phyloP scores from a whole-genome alignment of 1,140 invertebrate genomes.

The Leptinotarsa defecta region DNA sequence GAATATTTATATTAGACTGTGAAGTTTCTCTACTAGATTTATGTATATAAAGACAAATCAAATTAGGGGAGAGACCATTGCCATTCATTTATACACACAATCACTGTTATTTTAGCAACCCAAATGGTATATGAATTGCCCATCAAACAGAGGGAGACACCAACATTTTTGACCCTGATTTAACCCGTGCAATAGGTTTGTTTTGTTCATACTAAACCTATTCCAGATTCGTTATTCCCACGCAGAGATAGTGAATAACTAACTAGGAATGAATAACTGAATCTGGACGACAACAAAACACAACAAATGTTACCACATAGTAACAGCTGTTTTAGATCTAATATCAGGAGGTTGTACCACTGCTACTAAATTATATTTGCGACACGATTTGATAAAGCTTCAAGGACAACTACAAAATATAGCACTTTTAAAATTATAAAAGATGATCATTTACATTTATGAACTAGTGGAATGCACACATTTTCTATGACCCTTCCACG shows the following conservation, averaged over 20 bases:
- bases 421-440: slow-evolving; percentile 7
- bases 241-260: not conserved
- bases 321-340: not conserved
- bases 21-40: no score
- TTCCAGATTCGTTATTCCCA: no score
- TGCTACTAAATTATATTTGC: not conserved
- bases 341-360: not conserved
- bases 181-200: no score
- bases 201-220: no score
- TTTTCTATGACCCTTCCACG: slow-evolving; percentile 13
- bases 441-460: slow-evolving; percentile 6
- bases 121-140: no score
- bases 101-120: no score
- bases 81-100: no score
- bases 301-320: not conserved
- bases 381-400: slow-evolving; percentile 5
- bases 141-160: no score
- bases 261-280: not conserved
- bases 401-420: not conserved
- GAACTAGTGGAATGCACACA: slow-evolving; percentile 33
- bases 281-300: not conserved
- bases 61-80: no score
- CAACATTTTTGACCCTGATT: no score
- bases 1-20: no score
- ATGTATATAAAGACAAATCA: no score